Percentiles rank a stretch among this genome's conserved stretches.
phyloP scores from a whole-genome alignment of 2,888 invertebrate species.

The Molorchus minor region DNA sequence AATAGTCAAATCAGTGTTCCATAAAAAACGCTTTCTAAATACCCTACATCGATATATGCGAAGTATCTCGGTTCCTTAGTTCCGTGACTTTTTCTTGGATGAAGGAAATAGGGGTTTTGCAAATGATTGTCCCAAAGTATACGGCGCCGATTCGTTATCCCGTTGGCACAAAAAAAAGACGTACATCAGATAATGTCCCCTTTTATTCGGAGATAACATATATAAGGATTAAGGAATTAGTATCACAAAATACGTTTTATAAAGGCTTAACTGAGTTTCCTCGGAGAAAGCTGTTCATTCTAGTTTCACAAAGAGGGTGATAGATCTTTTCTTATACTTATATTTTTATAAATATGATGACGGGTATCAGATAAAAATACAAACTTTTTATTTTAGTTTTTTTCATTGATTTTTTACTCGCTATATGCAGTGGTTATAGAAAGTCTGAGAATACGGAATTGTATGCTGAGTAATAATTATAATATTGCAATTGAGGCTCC shows the following conservation, averaged over 20 bases:
- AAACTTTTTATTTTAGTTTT: neutral
- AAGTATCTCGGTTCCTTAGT: no score
- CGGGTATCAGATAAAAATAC: neutral
- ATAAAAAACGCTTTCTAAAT: no score
- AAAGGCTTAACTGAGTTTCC: neutral
- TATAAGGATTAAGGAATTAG: conserved; percentile 1
- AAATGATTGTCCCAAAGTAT: neutral
- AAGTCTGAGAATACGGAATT: neutral
- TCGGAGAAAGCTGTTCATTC: neutral
- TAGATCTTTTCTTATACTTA: neutral
- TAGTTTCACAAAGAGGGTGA: neutral
- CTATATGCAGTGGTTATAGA: neutral
- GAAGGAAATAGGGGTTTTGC: neutral
- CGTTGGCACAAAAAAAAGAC: neutral
- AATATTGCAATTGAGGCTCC: no score
- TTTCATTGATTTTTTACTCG: neutral
- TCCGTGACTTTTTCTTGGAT: no score
- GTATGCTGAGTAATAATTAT: neutral
- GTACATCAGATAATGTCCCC: neutral
- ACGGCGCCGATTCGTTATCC: neutral
- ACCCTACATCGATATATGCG: no score
- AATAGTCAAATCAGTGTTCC: no score
- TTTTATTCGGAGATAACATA: conserved; percentile 1
- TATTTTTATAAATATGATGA: neutral
- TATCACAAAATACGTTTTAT: neutral